A percentile compares a stretch with the other conserved stretches of the same genome.
Evolutionary conservation across 2,797 vertebrate genomes (phyloP).

Genomic region (Leptodactylus fallax): DNA sequence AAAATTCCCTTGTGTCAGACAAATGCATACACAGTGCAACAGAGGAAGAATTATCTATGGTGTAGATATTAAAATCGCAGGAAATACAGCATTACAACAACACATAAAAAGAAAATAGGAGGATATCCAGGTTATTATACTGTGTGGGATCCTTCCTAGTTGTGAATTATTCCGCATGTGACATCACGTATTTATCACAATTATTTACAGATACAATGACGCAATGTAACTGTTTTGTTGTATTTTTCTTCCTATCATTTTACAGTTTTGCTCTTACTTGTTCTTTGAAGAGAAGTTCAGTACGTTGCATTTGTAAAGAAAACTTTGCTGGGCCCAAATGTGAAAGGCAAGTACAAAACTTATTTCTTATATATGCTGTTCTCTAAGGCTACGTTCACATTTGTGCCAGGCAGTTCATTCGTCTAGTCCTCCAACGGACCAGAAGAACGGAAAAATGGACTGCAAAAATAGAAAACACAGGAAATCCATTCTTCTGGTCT

Average conservation of each 20-base stretch:
- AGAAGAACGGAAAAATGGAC: too few relatives aligned
- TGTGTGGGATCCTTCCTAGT: not conserved
- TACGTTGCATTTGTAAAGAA: conserved; percentile 90
- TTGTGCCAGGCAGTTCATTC: too few relatives aligned
- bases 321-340: conserved; percentile 92
- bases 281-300: conserved; percentile 78
- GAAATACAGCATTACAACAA: conserved; percentile 12
- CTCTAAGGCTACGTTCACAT: not conserved
- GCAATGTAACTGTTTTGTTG: not conserved
- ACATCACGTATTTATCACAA: not conserved
- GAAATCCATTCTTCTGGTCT: too few relatives aligned
- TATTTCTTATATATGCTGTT: not conserved
- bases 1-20: not conserved
- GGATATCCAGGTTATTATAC: conserved; percentile 31
- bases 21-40: not conserved
- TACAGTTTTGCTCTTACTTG: conserved; percentile 91
- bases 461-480: too few relatives aligned
- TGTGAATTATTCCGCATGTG: not conserved
- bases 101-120: conserved; percentile 1
- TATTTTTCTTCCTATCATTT: conserved; percentile 39
- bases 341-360: conserved; percentile 82
- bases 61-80: conserved; percentile 21
- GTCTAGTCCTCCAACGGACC: too few relatives aligned
- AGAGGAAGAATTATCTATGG: not conserved
- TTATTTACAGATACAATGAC: not conserved